Percentiles rank a stretch among this genome's conserved stretches.
phyloP scores from a whole-genome alignment of 1,140 invertebrate genomes.

The Archegozetes longisetosus region DNA sequence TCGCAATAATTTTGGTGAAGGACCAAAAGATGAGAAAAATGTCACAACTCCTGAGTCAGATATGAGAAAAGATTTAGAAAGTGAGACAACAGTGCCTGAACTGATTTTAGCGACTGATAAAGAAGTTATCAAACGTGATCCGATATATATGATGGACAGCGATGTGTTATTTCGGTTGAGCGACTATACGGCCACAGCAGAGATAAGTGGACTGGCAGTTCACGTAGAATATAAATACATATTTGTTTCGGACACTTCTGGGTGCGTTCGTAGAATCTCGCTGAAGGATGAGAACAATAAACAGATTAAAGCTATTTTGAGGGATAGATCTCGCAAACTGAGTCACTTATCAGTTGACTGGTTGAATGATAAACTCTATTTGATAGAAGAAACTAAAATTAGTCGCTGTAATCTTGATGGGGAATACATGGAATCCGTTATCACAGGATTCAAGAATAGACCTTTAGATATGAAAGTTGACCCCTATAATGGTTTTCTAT shows the following conservation, averaged over 20 bases:
- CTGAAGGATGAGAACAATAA: slow-evolving; percentile 17
- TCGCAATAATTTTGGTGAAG: slow-evolving; percentile 60
- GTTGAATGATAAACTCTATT: slow-evolving; percentile 62
- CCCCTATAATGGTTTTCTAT: slow-evolving; percentile 64
- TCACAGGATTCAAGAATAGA: slow-evolving; percentile 42
- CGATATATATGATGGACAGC: not conserved
- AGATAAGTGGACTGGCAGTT: slow-evolving; percentile 46
- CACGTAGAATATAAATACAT: slow-evolving; percentile 48
- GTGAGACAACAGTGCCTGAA: not conserved
- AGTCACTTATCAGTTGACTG: slow-evolving; percentile 60
- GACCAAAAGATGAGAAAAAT: slow-evolving; percentile 42
- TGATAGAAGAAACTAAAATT: slow-evolving; percentile 42
- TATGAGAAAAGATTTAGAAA: not conserved
- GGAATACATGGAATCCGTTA: slow-evolving; percentile 42
- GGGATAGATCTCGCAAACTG: slow-evolving; percentile 39
- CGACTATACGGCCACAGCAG: slow-evolving; percentile 4
- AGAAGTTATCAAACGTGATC: not conserved
- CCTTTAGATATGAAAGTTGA: slow-evolving; percentile 69
- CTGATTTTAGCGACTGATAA: not conserved
- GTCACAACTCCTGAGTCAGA: slow-evolving; percentile 41
- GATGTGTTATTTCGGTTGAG: slow-evolving; percentile 5
- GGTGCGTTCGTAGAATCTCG: slow-evolving; percentile 17
- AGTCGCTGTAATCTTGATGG: slow-evolving; percentile 53
- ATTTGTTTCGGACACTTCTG: slow-evolving; percentile 51
- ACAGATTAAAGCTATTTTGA: slow-evolving; percentile 33